Conservation (phyloP, 53 echinoderm and acorn worm species). For the Antedon mediterranea region DNA sequence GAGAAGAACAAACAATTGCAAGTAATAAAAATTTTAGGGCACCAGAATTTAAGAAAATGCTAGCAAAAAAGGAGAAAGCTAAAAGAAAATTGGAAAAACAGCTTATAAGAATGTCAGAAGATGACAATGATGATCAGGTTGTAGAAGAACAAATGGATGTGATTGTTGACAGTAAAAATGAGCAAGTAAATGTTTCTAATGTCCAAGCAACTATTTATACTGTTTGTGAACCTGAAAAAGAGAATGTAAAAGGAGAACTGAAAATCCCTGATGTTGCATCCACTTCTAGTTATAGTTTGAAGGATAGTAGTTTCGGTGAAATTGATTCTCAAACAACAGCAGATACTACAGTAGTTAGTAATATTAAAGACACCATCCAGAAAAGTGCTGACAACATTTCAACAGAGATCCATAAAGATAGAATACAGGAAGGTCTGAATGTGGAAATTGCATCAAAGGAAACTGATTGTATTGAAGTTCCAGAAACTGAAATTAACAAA, state of each 20-base stretch:
- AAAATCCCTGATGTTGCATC: too few relatives aligned
- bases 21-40: constrained; percentile 14
- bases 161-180: background rate
- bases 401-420: too few relatives aligned
- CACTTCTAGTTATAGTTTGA: too few relatives aligned
- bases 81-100: constrained; percentile 17
- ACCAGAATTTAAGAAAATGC: background rate
- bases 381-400: too few relatives aligned
- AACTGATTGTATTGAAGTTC: background rate
- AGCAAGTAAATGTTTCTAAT: background rate
- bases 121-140: background rate
- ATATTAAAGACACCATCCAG: too few relatives aligned
- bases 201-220: background rate
- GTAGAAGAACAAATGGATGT: too few relatives aligned
- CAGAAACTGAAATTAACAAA: background rate
- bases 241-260: too few relatives aligned
- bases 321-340: too few relatives aligned
- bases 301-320: too few relatives aligned
- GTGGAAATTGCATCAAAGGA: background rate
- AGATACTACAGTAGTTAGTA: too few relatives aligned
- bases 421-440: too few relatives aligned
- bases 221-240: too few relatives aligned
- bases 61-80: constrained; percentile 11
- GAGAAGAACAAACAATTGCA: constrained; percentile 34
- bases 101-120: background rate